These are phyloP conservation scores for Teleogryllus oceanicus DNA, from an alignment of 2,888 invertebrate genomes.

Conservation along the genomic window DNA sequence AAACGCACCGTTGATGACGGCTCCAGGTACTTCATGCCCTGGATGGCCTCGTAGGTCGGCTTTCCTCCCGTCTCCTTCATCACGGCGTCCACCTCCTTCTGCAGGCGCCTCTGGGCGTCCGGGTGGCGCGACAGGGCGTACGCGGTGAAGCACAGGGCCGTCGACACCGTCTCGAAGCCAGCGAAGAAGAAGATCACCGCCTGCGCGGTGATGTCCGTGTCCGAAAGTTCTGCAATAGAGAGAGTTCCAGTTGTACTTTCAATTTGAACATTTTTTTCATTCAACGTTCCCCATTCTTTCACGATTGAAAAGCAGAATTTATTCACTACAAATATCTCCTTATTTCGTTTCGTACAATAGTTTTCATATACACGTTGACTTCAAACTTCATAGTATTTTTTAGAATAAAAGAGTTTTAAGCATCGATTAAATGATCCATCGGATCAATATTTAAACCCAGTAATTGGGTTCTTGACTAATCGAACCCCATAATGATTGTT, in stretches of 20 bases:
- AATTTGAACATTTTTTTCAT: no score
- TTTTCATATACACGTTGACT: no score
- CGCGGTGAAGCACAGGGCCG: constrained; percentile 28
- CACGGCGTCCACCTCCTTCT: constrained; percentile 31
- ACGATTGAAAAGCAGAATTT: no score
- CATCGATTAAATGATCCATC: no score
- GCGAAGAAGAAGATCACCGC: constrained; percentile 34
- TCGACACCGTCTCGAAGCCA: constrained; percentile 35
- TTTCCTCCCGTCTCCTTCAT: constrained; percentile 31
- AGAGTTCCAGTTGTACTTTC: not conserved
- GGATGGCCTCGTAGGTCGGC: constrained; percentile 44
- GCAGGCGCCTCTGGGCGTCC: constrained; percentile 29
- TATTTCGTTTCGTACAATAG: no score
- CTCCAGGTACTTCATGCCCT: constrained; percentile 60
- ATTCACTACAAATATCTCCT: no score
- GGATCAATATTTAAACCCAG: no score
- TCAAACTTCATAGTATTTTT: no score
- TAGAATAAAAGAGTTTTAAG: no score
- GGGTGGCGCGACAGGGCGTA: constrained; percentile 31
- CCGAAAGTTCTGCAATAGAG: not conserved
- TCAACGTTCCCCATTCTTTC: no score
- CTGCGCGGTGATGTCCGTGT: constrained; percentile 34
- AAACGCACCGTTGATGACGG: constrained; percentile 47
- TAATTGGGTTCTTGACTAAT: no score
- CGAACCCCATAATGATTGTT: no score